Percentiles rank a stretch among this genome's conserved stretches.
Evolutionary conservation across 2,113 vertebrate genomes (phyloP).

Genomic region (Eretmochelys imbricata): DNA sequence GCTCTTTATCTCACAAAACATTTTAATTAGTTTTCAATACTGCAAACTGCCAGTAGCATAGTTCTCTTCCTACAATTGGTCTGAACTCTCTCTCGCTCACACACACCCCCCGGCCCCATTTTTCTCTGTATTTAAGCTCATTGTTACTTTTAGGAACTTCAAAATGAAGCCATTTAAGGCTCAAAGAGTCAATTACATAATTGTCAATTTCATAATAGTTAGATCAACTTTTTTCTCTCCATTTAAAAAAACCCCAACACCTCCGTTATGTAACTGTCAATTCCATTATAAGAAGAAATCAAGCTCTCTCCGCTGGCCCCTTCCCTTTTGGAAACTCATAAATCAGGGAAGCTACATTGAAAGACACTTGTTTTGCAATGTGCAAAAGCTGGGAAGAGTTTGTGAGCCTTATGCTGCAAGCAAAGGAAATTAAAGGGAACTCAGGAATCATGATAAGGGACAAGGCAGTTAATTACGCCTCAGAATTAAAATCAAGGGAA

Average conservation of each 20-base stretch:
- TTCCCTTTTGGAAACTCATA: slow-evolving; percentile 40
- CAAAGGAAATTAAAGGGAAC: slow-evolving; percentile 19
- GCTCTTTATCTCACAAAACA: slow-evolving; percentile 25
- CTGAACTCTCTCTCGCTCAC: slow-evolving; percentile 3
- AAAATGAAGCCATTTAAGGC: slow-evolving; percentile 4
- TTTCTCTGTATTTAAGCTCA: neutral
- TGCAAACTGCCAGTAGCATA: neutral
- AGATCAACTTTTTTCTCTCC: slow-evolving; percentile 31
- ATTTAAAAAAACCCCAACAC: neutral
- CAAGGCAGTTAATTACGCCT: slow-evolving; percentile 19
- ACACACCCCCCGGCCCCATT: neutral
- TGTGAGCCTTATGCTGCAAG: slow-evolving; percentile 18
- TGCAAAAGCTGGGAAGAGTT: neutral
- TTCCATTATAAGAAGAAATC: slow-evolving; percentile 27
- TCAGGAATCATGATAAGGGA: slow-evolving; percentile 38
- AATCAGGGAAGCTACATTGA: slow-evolving; percentile 22
- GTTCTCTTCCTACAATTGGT: neutral
- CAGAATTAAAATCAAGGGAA: neutral
- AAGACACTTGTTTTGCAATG: slow-evolving; percentile 11
- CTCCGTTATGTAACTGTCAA: slow-evolving; percentile 41
- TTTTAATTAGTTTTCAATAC: slow-evolving; percentile 41
- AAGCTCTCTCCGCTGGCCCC: neutral
- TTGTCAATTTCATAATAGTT: slow-evolving; percentile 38
- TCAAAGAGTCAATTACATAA: slow-evolving; percentile 16
- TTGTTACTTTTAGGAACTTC: slow-evolving; percentile 24